Evolutionary conservation across 2,113 vertebrate species (phyloP), one percentile per base, ranked within the genome.

Genomic region (Thamnaconus septentrionalis): DNA sequence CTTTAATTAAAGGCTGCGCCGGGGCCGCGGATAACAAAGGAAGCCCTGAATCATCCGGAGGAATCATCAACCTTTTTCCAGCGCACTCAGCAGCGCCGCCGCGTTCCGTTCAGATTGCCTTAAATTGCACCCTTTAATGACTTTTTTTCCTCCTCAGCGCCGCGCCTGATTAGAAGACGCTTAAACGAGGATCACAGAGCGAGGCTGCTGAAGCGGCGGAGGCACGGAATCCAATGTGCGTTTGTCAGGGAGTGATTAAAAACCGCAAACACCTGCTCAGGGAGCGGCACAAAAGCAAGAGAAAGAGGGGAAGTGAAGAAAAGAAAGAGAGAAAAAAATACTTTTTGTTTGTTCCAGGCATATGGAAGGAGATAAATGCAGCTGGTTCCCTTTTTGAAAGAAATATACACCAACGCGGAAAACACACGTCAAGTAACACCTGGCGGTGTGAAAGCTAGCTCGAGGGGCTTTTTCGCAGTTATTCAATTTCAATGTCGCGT

Each of bases 1-100:
- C 66, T 61, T 60, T 86, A 85, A 87, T 88, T 81, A 86, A 76
- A 87, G 75, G 75, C 71, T 8, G 18, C n/a, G 59, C 55, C n/a
- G 57, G 63, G 73, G 66, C 7, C 75, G 74, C 42, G 49, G 69
- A 78, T 79, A 31, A 31, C 18, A 31, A 31, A 31, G 18, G 18
- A 31, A 31, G 18, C 18, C 18, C 18, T 31, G 18, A 31, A 31
- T 31, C 18, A 31, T 31, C 18, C 18, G 18, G 18, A 31, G 18
- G 18, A 31, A 31, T 31, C 18, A 31, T 31, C 18, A 31, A 31
- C 18, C 18, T 31, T 31, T 31, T 31, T 31, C 18, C 18, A 31
- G 18, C 18, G 18, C 18, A 31, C 18, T 31, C 18, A 31, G 18
- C 18, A 31, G 18, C 18, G 18, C 18, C 18, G 18, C 18, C 18